These are phyloP conservation scores for Alligator sinensis DNA, from an alignment of 2,113 vertebrate species.

Conservation along the genomic window DNA sequence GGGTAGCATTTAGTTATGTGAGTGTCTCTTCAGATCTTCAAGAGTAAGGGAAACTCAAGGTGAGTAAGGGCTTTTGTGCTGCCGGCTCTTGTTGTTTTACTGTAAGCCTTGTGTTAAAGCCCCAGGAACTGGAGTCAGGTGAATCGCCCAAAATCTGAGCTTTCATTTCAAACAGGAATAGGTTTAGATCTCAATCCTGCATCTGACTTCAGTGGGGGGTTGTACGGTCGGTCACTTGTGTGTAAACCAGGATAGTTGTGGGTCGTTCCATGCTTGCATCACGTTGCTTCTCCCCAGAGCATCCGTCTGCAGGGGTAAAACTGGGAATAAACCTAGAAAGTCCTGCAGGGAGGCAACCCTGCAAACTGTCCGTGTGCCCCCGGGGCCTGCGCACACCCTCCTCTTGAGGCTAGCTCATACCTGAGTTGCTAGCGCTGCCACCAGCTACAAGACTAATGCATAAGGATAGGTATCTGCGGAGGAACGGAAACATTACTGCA, in stretches of 20 bases:
- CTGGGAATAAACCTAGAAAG: background rate
- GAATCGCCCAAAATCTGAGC: background rate
- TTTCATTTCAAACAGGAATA: background rate
- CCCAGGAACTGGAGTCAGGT: background rate
- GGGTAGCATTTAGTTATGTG: background rate
- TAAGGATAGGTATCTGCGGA: background rate
- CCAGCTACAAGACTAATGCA: background rate
- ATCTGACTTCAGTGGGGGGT: too few species aligned
- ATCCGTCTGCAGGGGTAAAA: too few species aligned
- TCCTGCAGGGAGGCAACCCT: background rate
- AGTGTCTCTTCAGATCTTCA: background rate
- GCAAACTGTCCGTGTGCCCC: background rate
- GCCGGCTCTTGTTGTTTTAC: background rate
- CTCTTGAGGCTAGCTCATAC: background rate
- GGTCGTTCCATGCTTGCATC: too few species aligned
- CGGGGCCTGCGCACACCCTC: background rate
- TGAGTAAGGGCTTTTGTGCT: background rate
- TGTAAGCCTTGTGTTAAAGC: background rate
- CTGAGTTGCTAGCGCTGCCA: background rate
- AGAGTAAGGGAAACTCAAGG: background rate
- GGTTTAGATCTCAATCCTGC: too few species aligned
- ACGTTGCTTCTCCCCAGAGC: too few species aligned
- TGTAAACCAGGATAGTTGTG: too few species aligned
- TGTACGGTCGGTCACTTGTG: too few species aligned
- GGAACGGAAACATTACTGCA: rapidly evolving